These are phyloP conservation scores for Margarornis squamiger DNA, from an alignment of 2,797 vertebrate species.

Conservation along the genomic window DNA sequence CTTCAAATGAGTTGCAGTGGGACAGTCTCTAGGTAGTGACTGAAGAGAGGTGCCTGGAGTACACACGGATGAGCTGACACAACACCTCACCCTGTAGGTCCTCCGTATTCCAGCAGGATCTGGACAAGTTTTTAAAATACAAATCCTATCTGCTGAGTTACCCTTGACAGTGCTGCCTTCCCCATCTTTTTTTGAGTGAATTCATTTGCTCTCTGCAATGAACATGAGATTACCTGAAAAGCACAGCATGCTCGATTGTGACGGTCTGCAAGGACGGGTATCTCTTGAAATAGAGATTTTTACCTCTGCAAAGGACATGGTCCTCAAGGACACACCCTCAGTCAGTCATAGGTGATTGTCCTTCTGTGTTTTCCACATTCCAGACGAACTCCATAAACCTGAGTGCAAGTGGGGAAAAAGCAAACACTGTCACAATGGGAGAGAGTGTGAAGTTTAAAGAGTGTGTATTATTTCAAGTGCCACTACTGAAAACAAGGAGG, in stretches of 20 bases:
- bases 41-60: not conserved
- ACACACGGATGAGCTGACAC: not conserved
- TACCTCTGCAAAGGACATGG: not conserved
- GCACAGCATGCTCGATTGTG: not conserved
- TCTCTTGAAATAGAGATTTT: not conserved
- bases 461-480: not conserved
- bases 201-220: not conserved
- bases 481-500: not conserved
- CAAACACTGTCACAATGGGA: not conserved
- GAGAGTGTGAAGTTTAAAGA: not conserved
- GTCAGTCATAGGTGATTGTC: not conserved
- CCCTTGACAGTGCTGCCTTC: not conserved
- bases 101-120: not conserved
- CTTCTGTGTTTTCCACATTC: not conserved
- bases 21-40: not conserved
- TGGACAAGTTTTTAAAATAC: not conserved
- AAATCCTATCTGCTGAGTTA: not conserved
- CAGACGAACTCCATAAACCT: not conserved
- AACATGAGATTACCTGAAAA: not conserved
- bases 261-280: not conserved
- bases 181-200: not conserved
- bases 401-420: not conserved
- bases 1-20: not conserved
- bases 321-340: not conserved
- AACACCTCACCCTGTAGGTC: not conserved